Conservation (phyloP, 2,113 vertebrate species). For the Arenaria interpres region DNA sequence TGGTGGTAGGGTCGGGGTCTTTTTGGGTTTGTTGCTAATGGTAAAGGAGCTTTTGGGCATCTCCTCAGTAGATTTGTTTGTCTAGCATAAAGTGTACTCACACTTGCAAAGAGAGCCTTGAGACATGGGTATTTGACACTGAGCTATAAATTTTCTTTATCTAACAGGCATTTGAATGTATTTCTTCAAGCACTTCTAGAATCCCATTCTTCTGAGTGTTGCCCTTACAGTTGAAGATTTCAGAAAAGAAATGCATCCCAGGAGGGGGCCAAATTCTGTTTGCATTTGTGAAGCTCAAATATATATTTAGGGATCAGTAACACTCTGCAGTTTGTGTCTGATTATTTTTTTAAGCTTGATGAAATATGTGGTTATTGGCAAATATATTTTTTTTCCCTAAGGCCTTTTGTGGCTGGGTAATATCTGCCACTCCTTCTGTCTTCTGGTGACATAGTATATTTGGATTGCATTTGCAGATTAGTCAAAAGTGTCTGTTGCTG, state of each 20-base stretch:
- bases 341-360: background rate
- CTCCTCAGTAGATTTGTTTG: constrained; percentile 4
- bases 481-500: background rate
- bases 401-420: background rate
- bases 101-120: background rate
- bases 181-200: constrained; percentile 38
- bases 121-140: constrained; percentile 26
- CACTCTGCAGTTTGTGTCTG: background rate
- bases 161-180: background rate
- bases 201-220: constrained; percentile 35
- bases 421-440: background rate
- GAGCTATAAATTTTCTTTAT: constrained; percentile 27
- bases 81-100: background rate
- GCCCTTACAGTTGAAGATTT: background rate
- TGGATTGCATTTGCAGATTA: background rate
- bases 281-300: background rate
- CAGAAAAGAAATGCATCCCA: background rate
- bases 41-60: background rate
- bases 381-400: background rate
- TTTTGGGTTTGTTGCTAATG: background rate
- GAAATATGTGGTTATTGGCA: background rate
- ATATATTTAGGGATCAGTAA: background rate
- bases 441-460: background rate
- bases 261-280: background rate
- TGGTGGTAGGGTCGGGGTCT: background rate